Evolutionary conservation across 2,888 invertebrate species (phyloP), one percentile per base, ranked within the genome.

Genomic region (Cantharis rufa): DNA sequence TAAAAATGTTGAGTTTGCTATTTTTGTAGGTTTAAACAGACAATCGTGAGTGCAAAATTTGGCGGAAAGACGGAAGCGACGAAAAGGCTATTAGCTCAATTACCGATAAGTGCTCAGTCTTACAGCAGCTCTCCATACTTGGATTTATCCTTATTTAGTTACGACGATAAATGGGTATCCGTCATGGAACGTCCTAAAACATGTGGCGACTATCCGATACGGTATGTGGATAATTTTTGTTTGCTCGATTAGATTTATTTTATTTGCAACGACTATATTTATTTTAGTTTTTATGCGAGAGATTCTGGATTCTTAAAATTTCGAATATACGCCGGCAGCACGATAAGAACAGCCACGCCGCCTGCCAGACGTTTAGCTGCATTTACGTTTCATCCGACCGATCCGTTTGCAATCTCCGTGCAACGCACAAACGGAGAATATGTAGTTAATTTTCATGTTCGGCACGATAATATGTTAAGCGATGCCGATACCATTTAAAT

Each of bases 161-260:
- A 98, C 85, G 98, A 98, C 85, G 98, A 98, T 86, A 97, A 97
- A 87, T 96, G 96, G 94, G 95, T 98, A 0, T 98, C 98, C 0
- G 94, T 96, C 68, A 94, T 98, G 94, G 98, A 98, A 88, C 90
- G 98, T 75, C 98, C 98, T 0, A 98, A 97, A 88, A 94, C 95
- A 24, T 96, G 96, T 88, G 95, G 95, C 74, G 96, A 97, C 88
- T 95, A 95, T 87, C 97, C 98, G 0, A 97, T 98, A 82, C 91
- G 96, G 95, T 96, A 89, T 83, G 81, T 16, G 3, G 10, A 63
- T 62, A 13, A 10, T 62, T n/a, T 62, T n/a, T 7, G 21, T 62
- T 15, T n/a, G 7, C 5, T 15, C 7, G 10, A 21, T 5, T 21
- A 21, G 2, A 1, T 2, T 16, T 63, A 3, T 7, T 32, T 16